Base-by-base conservation (phyloP, 2,113 vertebrate genomes). In the Phoenicopterus ruber region DNA sequence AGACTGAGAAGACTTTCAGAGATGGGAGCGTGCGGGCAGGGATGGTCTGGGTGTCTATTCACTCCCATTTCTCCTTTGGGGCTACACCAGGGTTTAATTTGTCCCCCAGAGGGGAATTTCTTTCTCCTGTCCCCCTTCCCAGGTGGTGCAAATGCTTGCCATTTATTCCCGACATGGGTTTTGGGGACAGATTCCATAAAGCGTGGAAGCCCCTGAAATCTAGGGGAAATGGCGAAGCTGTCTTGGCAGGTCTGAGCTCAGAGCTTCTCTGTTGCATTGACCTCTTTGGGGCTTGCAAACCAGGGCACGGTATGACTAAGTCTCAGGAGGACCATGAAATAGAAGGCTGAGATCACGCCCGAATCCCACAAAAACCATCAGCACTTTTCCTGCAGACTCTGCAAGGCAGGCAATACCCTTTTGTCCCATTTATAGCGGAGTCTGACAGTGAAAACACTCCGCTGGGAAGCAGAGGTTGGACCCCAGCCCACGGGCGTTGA, bases 11-110 rank as follows among this genome's bases (percentile, higher is more conserved):
- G 8, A 8, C 54, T 77, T 74, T 67, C 63, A 77, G 90, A 78
- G 87, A 10, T 0, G 0, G 47, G 79, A 85, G 44, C 1, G 0
- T 17, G 50, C 3, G 8, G 42, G 52, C 31, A 42, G 40, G 77
- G 86, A n/a, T 18, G n/a, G 44, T 28, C 34, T 28, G 87, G 24
- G 21, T 12, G 38, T 67, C 77, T 71, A 57, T 54, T 76, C 13
- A 1, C 10, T 63, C 29, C 52, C 3, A 1, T 62, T 87, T 67
- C 93, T 80, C 54, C 20, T 57, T 69, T 3, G 20, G 82, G 70
- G 52, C 78, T 76, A 42, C 26, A 4, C 25, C 67, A 32, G 52
- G 47, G 13, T 82, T 90, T 77, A 22, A 52, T 77, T 80, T 69
- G 44, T 70, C 19, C 6, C 12, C 38, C 13, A 36, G 50, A 49